Evolutionary conservation across 1,140 invertebrate species (phyloP).

Genomic region (Campoletis sonorensis): DNA sequence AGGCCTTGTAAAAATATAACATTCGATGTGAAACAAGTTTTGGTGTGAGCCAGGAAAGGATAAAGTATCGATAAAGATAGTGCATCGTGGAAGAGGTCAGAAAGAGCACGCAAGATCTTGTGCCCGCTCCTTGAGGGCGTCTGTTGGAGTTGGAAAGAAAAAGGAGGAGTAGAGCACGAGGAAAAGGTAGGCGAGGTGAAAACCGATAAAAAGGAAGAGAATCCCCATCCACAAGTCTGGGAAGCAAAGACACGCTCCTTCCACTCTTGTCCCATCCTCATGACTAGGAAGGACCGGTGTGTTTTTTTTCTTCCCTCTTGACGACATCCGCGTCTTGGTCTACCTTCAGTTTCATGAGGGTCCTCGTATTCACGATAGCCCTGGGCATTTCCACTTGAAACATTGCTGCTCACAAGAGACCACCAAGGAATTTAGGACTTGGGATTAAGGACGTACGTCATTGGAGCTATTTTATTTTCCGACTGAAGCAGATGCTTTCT

Average conservation of each 20-base stretch:
- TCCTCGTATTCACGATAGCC: slow-evolving; percentile 17
- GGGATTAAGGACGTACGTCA: too few relatives aligned
- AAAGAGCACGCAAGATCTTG: slow-evolving; percentile 20
- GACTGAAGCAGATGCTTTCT: too few relatives aligned
- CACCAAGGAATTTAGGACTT: too few relatives aligned
- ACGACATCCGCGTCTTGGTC: not conserved
- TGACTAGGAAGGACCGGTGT: not conserved
- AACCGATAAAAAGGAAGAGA: slow-evolving; percentile 4
- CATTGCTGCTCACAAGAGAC: not conserved
- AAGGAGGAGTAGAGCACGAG: not conserved
- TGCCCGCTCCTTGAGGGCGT: not conserved
- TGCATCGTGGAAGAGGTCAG: slow-evolving; percentile 23
- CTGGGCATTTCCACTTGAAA: not conserved
- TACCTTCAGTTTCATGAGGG: not conserved
- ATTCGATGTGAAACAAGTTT: not conserved
- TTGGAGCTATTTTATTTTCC: too few relatives aligned
- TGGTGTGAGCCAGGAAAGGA: slow-evolving; percentile 11
- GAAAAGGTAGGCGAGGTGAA: slow-evolving; percentile 31
- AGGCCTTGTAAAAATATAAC: not conserved
- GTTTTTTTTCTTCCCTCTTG: not conserved
- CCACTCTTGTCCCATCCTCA: not conserved
- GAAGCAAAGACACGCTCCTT: not conserved
- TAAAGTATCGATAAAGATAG: slow-evolving; percentile 27
- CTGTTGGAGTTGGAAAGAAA: not conserved
- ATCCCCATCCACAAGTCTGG: not conserved